Evolutionary conservation across 2,797 vertebrate genomes (phyloP).

Genomic region (Cyclopterus lumpus): DNA sequence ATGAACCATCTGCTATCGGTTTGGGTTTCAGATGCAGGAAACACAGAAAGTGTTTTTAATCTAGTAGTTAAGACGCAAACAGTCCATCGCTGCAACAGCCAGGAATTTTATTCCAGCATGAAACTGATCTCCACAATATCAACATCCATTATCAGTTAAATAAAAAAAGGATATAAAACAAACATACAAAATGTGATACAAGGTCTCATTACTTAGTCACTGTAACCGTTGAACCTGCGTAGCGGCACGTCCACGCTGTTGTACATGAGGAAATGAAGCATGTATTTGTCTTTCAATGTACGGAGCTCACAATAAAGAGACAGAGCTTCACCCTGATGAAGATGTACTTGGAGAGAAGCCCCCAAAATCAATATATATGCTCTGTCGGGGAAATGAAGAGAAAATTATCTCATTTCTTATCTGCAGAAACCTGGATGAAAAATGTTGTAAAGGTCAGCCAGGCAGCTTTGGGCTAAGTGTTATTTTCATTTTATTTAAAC

Average conservation of each 20-base stretch:
- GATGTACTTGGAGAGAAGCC: conserved; percentile 67
- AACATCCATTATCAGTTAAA: conserved; percentile 71
- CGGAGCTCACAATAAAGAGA: conserved; percentile 29
- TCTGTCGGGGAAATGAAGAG: conserved; percentile 68
- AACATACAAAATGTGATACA: conserved; percentile 68
- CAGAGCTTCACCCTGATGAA: conserved; percentile 59
- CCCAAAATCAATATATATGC: conserved; percentile 77
- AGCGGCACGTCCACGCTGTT: conserved; percentile 11
- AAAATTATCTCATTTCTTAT: conserved; percentile 64
- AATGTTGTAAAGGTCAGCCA: conserved; percentile 66
- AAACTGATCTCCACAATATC: conserved; percentile 69
- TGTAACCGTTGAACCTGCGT: not conserved
- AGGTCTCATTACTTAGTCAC: conserved; percentile 25
- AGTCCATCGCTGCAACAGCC: conserved; percentile 41
- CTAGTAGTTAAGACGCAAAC: conserved; percentile 39
- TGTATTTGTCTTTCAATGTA: conserved; percentile 41
- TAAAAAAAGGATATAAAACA: conserved; percentile 75
- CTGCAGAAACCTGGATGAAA: conserved; percentile 51
- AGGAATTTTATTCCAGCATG: conserved; percentile 71
- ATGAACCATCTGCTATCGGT: conserved; percentile 64
- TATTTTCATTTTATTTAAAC: conserved; percentile 47
- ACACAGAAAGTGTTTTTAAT: conserved; percentile 23
- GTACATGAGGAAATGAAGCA: conserved; percentile 34
- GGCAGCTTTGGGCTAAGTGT: conserved; percentile 47
- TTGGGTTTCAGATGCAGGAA: conserved; percentile 34